Percentiles rank a stretch among this genome's conserved stretches.
Evolutionary conservation across 2,113 vertebrate species (phyloP).

Genomic region (Crotalus horridus): DNA sequence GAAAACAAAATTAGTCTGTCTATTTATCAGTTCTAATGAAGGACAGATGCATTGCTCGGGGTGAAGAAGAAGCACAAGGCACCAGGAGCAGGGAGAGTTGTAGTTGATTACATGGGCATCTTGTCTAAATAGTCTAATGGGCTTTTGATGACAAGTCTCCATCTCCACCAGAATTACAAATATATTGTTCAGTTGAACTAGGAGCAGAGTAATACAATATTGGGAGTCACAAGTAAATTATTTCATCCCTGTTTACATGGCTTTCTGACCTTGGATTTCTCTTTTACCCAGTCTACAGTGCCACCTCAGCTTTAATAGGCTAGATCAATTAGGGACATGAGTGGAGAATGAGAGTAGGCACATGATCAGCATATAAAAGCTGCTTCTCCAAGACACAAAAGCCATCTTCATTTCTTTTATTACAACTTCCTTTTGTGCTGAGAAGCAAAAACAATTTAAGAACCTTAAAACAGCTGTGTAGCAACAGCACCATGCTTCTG

Average conservation of each 20-base stretch:
- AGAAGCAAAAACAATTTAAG: neutral
- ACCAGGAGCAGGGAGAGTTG: neutral
- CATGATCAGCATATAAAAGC: neutral
- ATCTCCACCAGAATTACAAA: neutral
- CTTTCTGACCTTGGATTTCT: neutral
- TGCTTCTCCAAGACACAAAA: neutral
- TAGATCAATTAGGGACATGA: neutral
- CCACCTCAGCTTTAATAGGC: neutral
- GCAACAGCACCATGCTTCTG: conserved; percentile 20
- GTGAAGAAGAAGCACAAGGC: neutral
- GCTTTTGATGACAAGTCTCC: neutral
- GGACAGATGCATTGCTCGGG: neutral
- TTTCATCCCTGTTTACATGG: neutral
- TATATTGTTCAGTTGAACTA: neutral
- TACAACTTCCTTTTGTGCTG: conserved; percentile 9
- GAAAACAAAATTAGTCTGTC: neutral
- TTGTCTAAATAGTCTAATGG: neutral
- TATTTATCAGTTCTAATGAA: neutral
- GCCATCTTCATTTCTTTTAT: conserved; percentile 7
- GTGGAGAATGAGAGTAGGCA: neutral
- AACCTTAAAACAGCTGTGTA: conserved; percentile 24
- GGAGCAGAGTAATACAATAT: neutral
- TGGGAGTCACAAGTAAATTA: neutral
- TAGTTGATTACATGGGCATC: neutral
- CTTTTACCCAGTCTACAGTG: neutral